Base-by-base conservation (phyloP, 2,113 vertebrate species). In the Menidia beryllina region DNA sequence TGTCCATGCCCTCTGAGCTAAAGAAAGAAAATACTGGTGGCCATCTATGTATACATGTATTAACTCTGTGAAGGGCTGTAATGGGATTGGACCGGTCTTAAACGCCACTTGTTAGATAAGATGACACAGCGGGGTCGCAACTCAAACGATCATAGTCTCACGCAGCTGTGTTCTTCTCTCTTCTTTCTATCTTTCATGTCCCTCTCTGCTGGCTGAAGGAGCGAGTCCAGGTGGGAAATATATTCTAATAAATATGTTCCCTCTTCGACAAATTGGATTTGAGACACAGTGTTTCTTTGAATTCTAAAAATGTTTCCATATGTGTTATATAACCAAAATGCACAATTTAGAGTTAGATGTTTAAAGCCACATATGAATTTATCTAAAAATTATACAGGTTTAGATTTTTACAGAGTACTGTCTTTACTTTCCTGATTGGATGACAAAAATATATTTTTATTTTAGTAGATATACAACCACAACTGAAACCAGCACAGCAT, bases 181-280 rank as follows among this genome's bases (percentile, higher is more conserved):
- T 10, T 23, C 7, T 69, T 19, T 53, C 27, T 59, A 23, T 66
- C 48, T 63, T 27, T 70, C 20, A 20, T 48, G 10, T 30, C 0
- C 20, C 12, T 60, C 41, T 50, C 47, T 65, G 73, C 77, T 75
- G 69, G 39, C 54, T 70, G 36, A 60, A 92, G 91, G 89, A 92
- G 24, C 83, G 89, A 69, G 88, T 87, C 10, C 89, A 89, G 87
- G 91, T 92, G 63, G 24, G 87, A 7, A 70, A 4, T 20, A n/a
- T n/a, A n/a, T 54, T 58, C 77, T 39, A 62, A 0, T 65, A 48
- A 11, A 0, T 2, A 5, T 64, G 25, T 15, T 36, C 13, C 41
- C 48, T 12, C 3, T 11, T 65, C 19, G 12, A 51, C 36, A 39
- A 25, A 34, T 10, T 3, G 30, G 30, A 34, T 34, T 3, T 1